These are phyloP conservation scores for Griposia aprilina DNA, from an alignment of 2,888 invertebrate species.

Conservation along the genomic window DNA sequence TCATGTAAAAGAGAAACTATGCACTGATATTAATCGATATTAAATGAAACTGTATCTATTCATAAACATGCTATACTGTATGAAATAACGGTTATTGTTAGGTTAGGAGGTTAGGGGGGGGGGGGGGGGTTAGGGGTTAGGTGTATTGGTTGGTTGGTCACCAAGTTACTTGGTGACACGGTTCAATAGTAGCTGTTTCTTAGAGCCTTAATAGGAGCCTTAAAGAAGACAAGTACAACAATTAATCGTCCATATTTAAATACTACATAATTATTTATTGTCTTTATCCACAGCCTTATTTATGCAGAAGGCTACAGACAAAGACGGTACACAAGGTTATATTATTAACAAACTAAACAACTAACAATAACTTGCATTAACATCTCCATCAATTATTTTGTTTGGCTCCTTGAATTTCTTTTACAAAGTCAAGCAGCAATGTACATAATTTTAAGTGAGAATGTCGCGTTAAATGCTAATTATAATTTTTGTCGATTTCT, in stretches of 20 bases:
- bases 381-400: constrained; percentile 43
- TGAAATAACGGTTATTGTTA: neutral
- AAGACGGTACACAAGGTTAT: constrained; percentile 75
- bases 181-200: too few species aligned
- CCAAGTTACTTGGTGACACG: too few species aligned
- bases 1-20: constrained; percentile 7
- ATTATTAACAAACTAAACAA: constrained; percentile 62
- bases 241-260: constrained; percentile 35
- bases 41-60: neutral
- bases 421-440: constrained; percentile 35
- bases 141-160: too few species aligned
- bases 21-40: neutral
- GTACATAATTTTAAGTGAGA: constrained; percentile 27
- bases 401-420: neutral
- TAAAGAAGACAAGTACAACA: constrained; percentile 20
- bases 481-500: constrained; percentile 68
- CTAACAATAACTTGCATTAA: constrained; percentile 17
- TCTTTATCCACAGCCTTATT: constrained; percentile 76
- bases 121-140: too few species aligned
- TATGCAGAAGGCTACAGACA: constrained; percentile 71
- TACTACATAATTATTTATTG: constrained; percentile 67
- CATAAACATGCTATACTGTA: neutral
- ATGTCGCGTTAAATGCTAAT: constrained; percentile 40
- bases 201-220: too few species aligned
- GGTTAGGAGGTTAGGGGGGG: too few species aligned